Base-by-base conservation (phyloP, 2,797 vertebrate species). In the Halcyon chelicuti region DNA sequence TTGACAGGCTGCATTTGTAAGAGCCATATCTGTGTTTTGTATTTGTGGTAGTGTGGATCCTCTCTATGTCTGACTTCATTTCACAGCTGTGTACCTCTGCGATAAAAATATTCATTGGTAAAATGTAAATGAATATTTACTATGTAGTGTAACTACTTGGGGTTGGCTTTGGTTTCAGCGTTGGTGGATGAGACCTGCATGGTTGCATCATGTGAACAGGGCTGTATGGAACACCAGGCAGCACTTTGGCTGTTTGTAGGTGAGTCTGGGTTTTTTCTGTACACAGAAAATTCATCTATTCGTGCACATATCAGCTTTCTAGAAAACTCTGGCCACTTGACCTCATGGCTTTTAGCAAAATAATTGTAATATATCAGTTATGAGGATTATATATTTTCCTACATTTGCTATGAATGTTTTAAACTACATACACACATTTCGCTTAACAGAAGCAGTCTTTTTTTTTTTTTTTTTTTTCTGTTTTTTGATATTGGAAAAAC, bases 161-260 rank as follows among this genome's bases (percentile, higher is more conserved):
- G 15, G 7, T 0, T 91, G 55, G 25, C 22, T 68, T 47, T 2
- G 0, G 22, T 47, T 65, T 37, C 33, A 28, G 68, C 2, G 18
- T 5, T 2, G 4, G 49, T 12, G 52, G 29, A 17, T 26, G 52
- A 81, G 58, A 71, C 20, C 42, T 29, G 26, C 0, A 9, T 15
- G 19, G 19, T 12, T 51, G 22, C 66, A 67, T 20, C 52, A 67
- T 0, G 0, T 20, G 44, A 15, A 19, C 0, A 0, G 22, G 33
- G 23, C 4, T 77, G 23, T 40, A 9, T 19, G 23, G n/a, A 71
- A 10, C 57, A 55, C 18, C 70, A 62, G 47, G 66, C 84, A 84
- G n/a, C 31, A 6, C 26, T 40, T 16, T 0, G 4, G 18, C 81
- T 63, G 19, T 74, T 63, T 60, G 58, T 54, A 60, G 57, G 21